These are phyloP conservation scores for Phrynocephalus forsythii DNA, from an alignment of 2,797 vertebrate genomes.

Conservation along the genomic window DNA sequence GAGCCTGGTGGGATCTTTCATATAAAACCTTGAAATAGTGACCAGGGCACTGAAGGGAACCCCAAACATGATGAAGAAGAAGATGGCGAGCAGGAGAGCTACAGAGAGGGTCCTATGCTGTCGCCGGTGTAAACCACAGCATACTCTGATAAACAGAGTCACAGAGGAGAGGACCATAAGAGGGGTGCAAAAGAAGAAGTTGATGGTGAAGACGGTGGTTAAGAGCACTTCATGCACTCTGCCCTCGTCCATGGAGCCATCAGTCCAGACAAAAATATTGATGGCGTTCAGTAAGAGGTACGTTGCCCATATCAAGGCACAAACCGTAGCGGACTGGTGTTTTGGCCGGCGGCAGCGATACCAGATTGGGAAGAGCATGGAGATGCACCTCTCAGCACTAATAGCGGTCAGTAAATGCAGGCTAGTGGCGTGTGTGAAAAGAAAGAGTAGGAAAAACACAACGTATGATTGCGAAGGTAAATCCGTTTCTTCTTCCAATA, in stretches of 20 bases:
- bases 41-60: not conserved
- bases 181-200: not conserved
- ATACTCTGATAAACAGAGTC: not conserved
- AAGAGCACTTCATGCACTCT: no score
- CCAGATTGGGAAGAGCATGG: slow-evolving; percentile 11
- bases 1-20: fast-evolving
- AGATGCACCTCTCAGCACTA: not conserved
- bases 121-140: not conserved
- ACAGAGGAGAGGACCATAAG: not conserved
- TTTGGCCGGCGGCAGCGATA: slow-evolving; percentile 1
- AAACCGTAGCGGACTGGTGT: not conserved
- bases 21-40: not conserved
- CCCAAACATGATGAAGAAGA: not conserved
- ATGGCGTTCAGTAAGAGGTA: not conserved
- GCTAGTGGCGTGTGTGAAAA: not conserved
- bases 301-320: not conserved
- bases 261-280: no score
- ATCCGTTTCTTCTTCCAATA: not conserved
- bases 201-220: not conserved
- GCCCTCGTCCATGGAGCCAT: no score
- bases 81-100: not conserved
- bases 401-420: slow-evolving; percentile 14
- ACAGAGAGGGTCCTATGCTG: not conserved
- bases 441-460: not conserved
- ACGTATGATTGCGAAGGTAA: no score